A percentile compares a stretch with the other conserved stretches of the same genome.
Conservation (phyloP, 2,888 invertebrate species). For the Heliconius hortense region DNA sequence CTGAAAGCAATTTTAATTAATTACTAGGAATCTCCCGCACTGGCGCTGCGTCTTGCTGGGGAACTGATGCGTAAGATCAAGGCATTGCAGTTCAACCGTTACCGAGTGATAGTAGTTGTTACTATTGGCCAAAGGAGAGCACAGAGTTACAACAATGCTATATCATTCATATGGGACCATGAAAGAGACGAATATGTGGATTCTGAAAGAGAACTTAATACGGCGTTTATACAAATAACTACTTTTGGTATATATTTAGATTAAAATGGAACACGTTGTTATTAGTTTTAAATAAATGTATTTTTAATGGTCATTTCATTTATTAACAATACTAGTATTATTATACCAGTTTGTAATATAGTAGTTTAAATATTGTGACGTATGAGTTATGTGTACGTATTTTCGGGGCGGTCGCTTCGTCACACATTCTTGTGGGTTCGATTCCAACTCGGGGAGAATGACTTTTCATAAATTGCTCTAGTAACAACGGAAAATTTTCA, state of each 20-base stretch:
- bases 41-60: slow-evolving; percentile 58
- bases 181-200: slow-evolving; percentile 61
- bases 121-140: slow-evolving; percentile 67
- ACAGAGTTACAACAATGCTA: slow-evolving; percentile 69
- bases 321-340: too few relatives aligned
- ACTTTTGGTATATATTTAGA: slow-evolving; percentile 67
- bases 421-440: too few relatives aligned
- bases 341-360: too few relatives aligned
- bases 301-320: not conserved
- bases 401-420: too few relatives aligned
- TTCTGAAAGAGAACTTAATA: slow-evolving; percentile 51
- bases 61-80: slow-evolving; percentile 63
- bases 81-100: slow-evolving; percentile 60
- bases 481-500: too few relatives aligned
- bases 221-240: slow-evolving; percentile 67
- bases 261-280: slow-evolving; percentile 41
- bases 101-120: slow-evolving; percentile 61
- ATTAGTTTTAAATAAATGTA: not conserved
- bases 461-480: too few relatives aligned
- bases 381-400: too few relatives aligned
- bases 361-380: too few relatives aligned
- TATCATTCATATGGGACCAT: slow-evolving; percentile 70
- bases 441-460: too few relatives aligned
- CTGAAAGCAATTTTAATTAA: too few relatives aligned
- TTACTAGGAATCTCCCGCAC: slow-evolving; percentile 47